phyloP scores from a whole-genome alignment of 2,888 invertebrate genomes.

The Argynnis bischoffii region DNA sequence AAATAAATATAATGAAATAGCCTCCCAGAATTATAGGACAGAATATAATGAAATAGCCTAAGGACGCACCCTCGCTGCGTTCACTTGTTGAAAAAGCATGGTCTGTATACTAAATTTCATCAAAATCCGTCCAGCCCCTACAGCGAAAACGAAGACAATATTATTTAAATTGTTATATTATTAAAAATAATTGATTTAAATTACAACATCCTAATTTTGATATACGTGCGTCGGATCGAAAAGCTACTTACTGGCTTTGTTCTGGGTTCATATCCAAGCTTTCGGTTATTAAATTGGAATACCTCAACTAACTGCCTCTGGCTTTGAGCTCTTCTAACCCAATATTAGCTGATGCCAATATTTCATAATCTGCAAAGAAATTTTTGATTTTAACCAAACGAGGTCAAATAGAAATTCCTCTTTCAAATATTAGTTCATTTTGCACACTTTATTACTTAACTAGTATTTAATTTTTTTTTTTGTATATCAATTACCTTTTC shows the following conservation, averaged over 20 bases:
- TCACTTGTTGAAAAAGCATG: no score
- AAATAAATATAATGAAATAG: no score
- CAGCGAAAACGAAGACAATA: neutral
- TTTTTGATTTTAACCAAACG: neutral
- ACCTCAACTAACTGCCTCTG: conserved; percentile 21
- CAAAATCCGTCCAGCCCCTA: no score
- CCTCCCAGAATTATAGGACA: no score
- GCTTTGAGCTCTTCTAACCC: conserved; percentile 17
- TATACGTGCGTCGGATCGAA: conserved; percentile 34
- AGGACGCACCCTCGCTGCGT: no score
- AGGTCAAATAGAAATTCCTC: neutral
- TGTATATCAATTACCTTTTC: no score
- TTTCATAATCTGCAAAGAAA: conserved; percentile 9
- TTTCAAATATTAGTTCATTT: neutral
- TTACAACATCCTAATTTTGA: conserved; percentile 20
- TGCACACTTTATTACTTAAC: no score
- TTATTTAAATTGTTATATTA: neutral
- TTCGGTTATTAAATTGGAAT: conserved; percentile 46
- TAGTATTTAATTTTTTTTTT: no score
- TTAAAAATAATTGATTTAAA: neutral
- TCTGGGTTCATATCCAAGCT: conserved; percentile 29
- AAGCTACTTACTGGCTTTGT: conserved; percentile 38
- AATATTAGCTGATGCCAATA: conserved; percentile 10
- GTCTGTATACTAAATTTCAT: no score
- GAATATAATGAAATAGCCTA: no score